Evolutionary conservation across 2,113 vertebrate genomes (phyloP), one percentile per base, ranked within the genome.

Genomic region (Eubucco bourcierii): DNA sequence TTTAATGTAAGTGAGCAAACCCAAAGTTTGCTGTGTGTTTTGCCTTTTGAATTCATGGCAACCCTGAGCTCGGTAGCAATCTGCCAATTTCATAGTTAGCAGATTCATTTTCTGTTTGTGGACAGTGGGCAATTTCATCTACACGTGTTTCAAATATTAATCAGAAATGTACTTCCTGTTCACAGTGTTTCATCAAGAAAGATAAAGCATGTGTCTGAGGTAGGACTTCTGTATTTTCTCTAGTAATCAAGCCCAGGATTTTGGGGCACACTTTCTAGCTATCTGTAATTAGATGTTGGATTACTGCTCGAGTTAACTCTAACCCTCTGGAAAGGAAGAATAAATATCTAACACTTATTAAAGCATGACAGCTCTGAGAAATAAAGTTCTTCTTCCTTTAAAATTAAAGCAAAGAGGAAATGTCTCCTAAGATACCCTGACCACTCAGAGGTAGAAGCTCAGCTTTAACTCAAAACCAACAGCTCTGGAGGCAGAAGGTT

Each of bases 51-150:
- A 88, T 84, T 78, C 4, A 0, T 65, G 74, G 58, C 82, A 75
- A 33, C 21, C 76, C 60, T 12, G 11, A 74, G 64, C 79, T 86
- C 65, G 20, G 8, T 9, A 87, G 53, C 79, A 77, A 80, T 27
- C 85, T 56, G 79, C 31, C 80, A 28, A 39, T 91, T 94, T 86
- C 52, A 27, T 74, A 58, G 47, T 27, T 59, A 77, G 61, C 8
- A 4, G 78, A 72, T 86, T 88, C n/a, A 10, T 8, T 47, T 56
- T 41, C 4, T 5, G 3, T n/a, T 67, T 71, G 60, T 6, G 88
- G 90, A 84, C 67, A 63, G 79, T 80, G n/a, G 56, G 68, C n/a
- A 86, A 91, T 91, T 90, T 78, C 68, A 88, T 67, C 80, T 72
- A 25, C 23, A 15, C 14, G 12, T 37, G 76, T 71, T 71, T 79